Evolutionary conservation across 2,113 vertebrate genomes (phyloP).

Genomic region (Machaerirhynchus nigripectus): DNA sequence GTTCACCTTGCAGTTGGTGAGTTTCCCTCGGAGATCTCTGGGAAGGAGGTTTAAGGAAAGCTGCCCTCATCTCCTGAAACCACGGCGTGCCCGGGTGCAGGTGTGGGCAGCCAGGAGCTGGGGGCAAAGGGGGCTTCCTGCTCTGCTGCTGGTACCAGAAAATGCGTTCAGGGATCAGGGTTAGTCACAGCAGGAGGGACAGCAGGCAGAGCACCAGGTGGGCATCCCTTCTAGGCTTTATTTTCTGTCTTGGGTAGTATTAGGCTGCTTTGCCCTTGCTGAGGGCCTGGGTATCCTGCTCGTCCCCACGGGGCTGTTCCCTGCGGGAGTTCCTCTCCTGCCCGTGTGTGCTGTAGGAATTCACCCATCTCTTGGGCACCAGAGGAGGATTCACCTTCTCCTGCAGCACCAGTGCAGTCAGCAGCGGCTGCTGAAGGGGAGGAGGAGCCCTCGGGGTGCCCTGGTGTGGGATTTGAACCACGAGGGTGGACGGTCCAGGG

Average conservation of each 20-base stretch:
- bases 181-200: background rate
- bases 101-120: background rate
- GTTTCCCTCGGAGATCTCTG: fast-evolving
- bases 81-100: fast-evolving
- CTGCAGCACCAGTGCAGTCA: background rate
- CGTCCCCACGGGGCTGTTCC: fast-evolving
- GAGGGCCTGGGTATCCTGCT: background rate
- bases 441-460: background rate
- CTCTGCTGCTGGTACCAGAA: background rate
- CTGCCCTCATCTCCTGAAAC: background rate
- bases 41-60: background rate
- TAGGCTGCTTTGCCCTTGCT: background rate
- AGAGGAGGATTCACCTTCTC: background rate
- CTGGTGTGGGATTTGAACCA: background rate
- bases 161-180: no score
- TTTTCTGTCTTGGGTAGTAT: fast-evolving
- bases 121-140: background rate
- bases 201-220: background rate
- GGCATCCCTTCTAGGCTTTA: background rate
- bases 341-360: background rate
- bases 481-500: fast-evolving
- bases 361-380: background rate
- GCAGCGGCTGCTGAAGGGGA: background rate
- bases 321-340: background rate
- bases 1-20: background rate